phyloP scores from a whole-genome alignment of 2,888 invertebrate species.

The Hofmannophila pseudospretella region DNA sequence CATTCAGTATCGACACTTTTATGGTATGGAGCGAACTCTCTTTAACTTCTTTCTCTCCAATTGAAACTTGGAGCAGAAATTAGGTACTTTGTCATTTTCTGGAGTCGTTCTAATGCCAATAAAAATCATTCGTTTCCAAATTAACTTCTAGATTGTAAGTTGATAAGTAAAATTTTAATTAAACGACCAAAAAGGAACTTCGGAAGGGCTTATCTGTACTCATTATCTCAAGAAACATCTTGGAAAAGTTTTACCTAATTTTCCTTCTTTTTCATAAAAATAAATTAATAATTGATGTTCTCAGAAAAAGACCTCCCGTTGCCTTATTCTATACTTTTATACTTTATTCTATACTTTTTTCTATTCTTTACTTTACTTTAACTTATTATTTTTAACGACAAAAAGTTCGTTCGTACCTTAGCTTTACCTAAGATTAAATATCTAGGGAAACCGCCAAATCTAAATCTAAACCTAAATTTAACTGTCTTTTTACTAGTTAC shows the following conservation, averaged over 20 bases:
- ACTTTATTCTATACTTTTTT: too few species aligned
- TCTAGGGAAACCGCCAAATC: too few species aligned
- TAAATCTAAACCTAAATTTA: too few species aligned
- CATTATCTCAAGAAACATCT: conserved; percentile 8
- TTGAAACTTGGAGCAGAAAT: conserved; percentile 3
- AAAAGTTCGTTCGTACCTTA: too few species aligned
- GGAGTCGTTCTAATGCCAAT: background rate
- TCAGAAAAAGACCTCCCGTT: too few species aligned
- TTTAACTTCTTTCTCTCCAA: background rate
- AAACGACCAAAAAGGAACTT: background rate
- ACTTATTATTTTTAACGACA: too few species aligned
- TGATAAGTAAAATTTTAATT: background rate
- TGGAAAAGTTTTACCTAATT: conserved; percentile 4
- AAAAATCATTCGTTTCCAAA: background rate
- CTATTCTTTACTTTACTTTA: too few species aligned
- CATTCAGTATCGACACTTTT: too few species aligned
- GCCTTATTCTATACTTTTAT: background rate
- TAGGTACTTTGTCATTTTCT: conserved; percentile 3
- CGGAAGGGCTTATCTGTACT: conserved; percentile 1
- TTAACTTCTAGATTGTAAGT: conserved; percentile 1
- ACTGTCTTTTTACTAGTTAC: too few species aligned
- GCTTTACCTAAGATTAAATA: too few species aligned
- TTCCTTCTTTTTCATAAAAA: background rate
- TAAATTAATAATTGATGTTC: background rate
- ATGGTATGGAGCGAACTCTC: too few species aligned